Conservation (phyloP, 2,797 vertebrate species). For the Acanthopagrus latus region DNA sequence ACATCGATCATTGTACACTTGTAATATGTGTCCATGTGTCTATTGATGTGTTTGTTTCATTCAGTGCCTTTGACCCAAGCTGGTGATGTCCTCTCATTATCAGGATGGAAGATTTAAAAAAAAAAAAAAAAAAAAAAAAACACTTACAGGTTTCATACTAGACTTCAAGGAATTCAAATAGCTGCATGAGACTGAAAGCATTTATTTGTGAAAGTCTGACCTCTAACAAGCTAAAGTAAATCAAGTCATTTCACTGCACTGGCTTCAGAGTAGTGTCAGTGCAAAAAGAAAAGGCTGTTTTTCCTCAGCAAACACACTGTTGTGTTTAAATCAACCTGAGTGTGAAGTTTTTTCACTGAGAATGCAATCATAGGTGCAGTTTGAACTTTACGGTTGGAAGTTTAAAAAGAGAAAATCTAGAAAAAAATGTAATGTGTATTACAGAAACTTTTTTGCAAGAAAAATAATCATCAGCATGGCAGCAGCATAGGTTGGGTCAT, state of each 20-base stretch:
- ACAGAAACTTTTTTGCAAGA: no score
- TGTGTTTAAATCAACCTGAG: background rate
- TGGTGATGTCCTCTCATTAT: constrained; percentile 19
- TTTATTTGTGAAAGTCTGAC: constrained; percentile 27
- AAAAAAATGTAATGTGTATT: no score
- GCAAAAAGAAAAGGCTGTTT: background rate
- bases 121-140: constrained; percentile 24
- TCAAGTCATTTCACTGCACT: constrained; percentile 8
- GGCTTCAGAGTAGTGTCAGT: background rate
- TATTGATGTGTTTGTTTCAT: constrained; percentile 16
- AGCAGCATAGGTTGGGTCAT: no score
- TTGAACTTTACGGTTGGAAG: no score
- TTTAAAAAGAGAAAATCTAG: no score
- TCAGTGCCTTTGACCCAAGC: constrained; percentile 25
- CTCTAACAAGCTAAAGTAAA: constrained; percentile 24
- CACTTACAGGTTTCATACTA: background rate
- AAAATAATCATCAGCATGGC: no score
- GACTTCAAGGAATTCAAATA: constrained; percentile 20
- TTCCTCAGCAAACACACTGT: background rate
- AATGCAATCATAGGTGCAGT: background rate
- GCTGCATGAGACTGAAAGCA: background rate
- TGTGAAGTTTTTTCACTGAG: background rate
- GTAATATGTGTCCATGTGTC: constrained; percentile 26
- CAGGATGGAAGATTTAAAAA: constrained; percentile 8
- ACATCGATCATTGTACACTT: constrained; percentile 73